phyloP scores from a whole-genome alignment of 1,140 invertebrate genomes.

The Bombus superbus region DNA sequence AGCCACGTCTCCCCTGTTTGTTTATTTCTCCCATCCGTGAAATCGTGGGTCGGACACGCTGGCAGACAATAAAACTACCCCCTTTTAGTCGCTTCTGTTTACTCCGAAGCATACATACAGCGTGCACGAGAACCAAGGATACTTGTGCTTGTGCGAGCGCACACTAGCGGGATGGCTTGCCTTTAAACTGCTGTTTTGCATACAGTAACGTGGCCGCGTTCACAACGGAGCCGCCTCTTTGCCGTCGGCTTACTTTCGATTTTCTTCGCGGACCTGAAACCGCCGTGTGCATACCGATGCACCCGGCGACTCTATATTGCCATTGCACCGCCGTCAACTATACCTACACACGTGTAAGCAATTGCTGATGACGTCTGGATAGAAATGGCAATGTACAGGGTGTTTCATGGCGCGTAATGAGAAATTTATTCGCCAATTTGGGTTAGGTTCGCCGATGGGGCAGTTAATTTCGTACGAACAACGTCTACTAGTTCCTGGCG shows the following conservation, averaged over 20 bases:
- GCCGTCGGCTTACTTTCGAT: slow-evolving; percentile 73
- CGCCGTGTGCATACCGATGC: slow-evolving; percentile 61
- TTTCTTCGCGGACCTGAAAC: slow-evolving; percentile 61
- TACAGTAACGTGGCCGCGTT: slow-evolving; percentile 69
- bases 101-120: slow-evolving; percentile 29
- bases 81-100: slow-evolving; percentile 45
- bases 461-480: too few relatives aligned
- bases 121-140: slow-evolving; percentile 6
- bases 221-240: slow-evolving; percentile 61
- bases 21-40: neutral
- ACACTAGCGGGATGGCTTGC: slow-evolving; percentile 54
- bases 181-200: slow-evolving; percentile 71
- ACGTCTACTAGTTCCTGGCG: too few relatives aligned
- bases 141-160: too few relatives aligned
- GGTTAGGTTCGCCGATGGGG: too few relatives aligned
- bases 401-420: neutral
- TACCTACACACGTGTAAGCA: slow-evolving; percentile 30
- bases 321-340: neutral
- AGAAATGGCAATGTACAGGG: neutral
- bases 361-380: slow-evolving; percentile 39
- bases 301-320: slow-evolving; percentile 26
- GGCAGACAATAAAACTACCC: slow-evolving; percentile 53
- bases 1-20: neutral
- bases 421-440: too few relatives aligned
- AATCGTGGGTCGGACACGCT: neutral